Conservation (phyloP, 1,140 invertebrate species). For the Liolophura sinensis region DNA sequence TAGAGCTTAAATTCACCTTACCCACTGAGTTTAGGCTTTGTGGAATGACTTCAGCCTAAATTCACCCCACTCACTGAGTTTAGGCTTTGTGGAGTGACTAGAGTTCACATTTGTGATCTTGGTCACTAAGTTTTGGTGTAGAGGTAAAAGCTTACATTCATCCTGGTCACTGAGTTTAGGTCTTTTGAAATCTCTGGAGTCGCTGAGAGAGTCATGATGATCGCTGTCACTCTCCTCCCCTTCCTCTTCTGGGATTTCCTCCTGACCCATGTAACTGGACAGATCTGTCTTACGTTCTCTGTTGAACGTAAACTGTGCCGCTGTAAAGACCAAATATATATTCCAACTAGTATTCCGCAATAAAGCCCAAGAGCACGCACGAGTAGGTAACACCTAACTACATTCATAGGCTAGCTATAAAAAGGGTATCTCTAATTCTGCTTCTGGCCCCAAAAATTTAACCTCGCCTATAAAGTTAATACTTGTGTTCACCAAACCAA, state of each 20-base stretch:
- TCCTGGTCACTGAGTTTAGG: slow-evolving; percentile 50
- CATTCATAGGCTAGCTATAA: not conserved
- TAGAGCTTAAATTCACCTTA: not conserved
- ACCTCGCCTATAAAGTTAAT: too few species aligned
- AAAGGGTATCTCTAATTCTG: not conserved
- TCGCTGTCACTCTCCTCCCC: slow-evolving; percentile 63
- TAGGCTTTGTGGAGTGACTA: not conserved
- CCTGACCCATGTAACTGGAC: slow-evolving; percentile 56
- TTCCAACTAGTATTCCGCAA: not conserved
- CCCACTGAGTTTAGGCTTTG: not conserved
- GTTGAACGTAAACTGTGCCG: slow-evolving; percentile 82
- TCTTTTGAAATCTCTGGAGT: slow-evolving; percentile 48
- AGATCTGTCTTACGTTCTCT: slow-evolving; percentile 67
- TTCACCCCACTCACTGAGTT: not conserved
- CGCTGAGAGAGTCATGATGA: slow-evolving; percentile 18
- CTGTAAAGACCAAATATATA: slow-evolving; percentile 24
- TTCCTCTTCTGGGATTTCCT: slow-evolving; percentile 72
- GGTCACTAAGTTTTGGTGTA: slow-evolving; percentile 5
- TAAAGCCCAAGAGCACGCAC: not conserved
- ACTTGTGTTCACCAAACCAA: too few species aligned
- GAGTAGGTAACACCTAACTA: not conserved
- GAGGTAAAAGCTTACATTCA: slow-evolving; percentile 26
- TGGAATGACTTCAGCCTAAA: not conserved
- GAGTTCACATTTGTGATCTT: not conserved
- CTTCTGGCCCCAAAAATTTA: not conserved